phyloP scores from a whole-genome alignment of 2,888 invertebrate genomes.

The Calameuta pallipes region DNA sequence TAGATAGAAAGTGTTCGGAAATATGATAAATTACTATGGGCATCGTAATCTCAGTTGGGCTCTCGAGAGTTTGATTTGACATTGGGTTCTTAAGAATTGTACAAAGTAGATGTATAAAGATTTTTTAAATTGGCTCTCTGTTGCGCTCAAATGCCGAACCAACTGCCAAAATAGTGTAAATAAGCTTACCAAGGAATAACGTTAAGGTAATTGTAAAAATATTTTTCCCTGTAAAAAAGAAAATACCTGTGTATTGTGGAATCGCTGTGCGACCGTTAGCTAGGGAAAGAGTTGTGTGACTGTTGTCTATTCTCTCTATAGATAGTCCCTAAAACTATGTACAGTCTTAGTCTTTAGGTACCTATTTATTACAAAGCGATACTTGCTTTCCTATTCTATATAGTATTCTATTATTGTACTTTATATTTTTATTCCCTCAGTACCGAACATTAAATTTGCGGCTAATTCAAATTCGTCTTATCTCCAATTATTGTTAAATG shows the following conservation, averaged over 20 bases:
- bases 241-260: not conserved
- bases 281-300: not conserved
- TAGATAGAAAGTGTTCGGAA: conserved; percentile 23
- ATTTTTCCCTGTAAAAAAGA: not conserved
- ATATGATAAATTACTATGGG: not conserved
- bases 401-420: not conserved
- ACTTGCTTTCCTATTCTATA: not conserved
- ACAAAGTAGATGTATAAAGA: not conserved
- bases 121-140: not conserved
- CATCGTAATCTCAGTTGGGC: not conserved
- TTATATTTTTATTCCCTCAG: not conserved
- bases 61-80: not conserved
- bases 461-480: not conserved
- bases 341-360: not conserved
- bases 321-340: not conserved
- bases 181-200: not conserved
- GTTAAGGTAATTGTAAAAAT: not conserved
- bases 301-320: not conserved
- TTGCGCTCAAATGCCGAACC: not conserved
- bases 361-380: not conserved
- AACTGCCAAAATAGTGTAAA: not conserved
- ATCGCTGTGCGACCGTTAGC: not conserved
- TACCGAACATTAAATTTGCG: not conserved
- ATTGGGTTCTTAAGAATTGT: not conserved
- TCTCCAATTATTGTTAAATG: not conserved